These are phyloP conservation scores for Drosophila nigromelanica DNA, from an alignment of 1,140 invertebrate genomes.

Conservation along the genomic window DNA sequence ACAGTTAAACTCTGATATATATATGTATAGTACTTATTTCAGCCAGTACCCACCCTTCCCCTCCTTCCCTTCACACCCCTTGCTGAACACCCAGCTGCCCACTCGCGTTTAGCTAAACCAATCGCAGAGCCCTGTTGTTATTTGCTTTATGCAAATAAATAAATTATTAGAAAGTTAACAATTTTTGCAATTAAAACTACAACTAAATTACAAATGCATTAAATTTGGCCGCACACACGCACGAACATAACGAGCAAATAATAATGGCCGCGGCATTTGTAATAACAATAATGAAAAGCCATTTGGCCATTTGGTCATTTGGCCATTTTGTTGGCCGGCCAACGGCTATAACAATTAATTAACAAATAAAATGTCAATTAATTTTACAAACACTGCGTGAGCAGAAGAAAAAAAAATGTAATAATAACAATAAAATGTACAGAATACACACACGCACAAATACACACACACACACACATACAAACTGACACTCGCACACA, in stretches of 20 bases:
- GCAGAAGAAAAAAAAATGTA: constrained; percentile 31
- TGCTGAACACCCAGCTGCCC: too few relatives aligned
- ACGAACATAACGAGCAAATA: constrained; percentile 71
- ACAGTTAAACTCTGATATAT: too few relatives aligned
- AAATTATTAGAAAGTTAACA: constrained; percentile 80
- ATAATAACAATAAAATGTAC: constrained; percentile 77
- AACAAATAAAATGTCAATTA: constrained; percentile 83
- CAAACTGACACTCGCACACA: constrained; percentile 16
- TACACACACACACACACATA: constrained; percentile 16
- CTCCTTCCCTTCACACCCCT: too few relatives aligned
- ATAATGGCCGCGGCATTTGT: constrained; percentile 79
- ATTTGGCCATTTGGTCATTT: constrained; percentile 70
- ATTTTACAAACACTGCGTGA: constrained; percentile 76
- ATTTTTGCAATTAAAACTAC: constrained; percentile 81
- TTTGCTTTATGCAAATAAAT: constrained; percentile 51
- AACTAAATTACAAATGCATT: constrained; percentile 82
- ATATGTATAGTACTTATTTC: too few relatives aligned
- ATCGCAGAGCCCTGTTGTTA: constrained; percentile 14
- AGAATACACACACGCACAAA: constrained; percentile 20
- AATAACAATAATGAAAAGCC: constrained; percentile 82
- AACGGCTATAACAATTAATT: constrained; percentile 79
- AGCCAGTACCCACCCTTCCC: too few relatives aligned
- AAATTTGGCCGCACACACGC: constrained; percentile 44
- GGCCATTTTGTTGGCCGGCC: constrained; percentile 45
- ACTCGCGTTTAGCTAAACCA: constrained; percentile 12